Percentiles rank a stretch among this genome's conserved stretches.
Conservation (phyloP, 2,888 invertebrate species). For the Pegoplata infirma region DNA sequence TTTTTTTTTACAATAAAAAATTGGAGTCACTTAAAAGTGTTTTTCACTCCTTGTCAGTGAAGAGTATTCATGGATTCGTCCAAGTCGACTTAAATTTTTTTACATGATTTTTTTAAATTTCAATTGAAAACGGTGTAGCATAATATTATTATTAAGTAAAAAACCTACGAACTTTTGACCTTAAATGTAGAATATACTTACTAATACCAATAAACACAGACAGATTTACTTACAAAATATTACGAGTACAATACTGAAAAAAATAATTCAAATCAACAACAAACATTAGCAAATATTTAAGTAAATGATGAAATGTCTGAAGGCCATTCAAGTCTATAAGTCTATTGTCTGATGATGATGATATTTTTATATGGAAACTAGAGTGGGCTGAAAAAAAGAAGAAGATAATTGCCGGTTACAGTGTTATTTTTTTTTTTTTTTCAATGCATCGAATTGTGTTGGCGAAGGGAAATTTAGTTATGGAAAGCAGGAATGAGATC, state of each 20-base stretch:
- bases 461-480: no score
- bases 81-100: no score
- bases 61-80: no score
- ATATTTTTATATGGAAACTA: not conserved
- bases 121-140: not conserved
- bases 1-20: no score
- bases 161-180: slow-evolving; percentile 27
- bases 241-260: not conserved
- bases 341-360: not conserved
- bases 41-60: no score
- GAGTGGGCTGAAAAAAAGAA: no score
- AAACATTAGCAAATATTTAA: slow-evolving; percentile 1
- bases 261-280: not conserved
- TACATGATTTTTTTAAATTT: no score
- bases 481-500: no score
- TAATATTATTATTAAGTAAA: not conserved
- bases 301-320: slow-evolving; percentile 27
- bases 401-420: no score
- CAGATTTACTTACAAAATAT: not conserved
- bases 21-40: no score
- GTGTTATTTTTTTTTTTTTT: no score
- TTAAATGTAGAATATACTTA: slow-evolving; percentile 20
- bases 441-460: no score
- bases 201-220: not conserved
- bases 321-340: slow-evolving; percentile 12